Evolutionary conservation across 2,888 invertebrate species (phyloP), one percentile per base, ranked within the genome.

Genomic region (Scrobipalpa atriplicella): DNA sequence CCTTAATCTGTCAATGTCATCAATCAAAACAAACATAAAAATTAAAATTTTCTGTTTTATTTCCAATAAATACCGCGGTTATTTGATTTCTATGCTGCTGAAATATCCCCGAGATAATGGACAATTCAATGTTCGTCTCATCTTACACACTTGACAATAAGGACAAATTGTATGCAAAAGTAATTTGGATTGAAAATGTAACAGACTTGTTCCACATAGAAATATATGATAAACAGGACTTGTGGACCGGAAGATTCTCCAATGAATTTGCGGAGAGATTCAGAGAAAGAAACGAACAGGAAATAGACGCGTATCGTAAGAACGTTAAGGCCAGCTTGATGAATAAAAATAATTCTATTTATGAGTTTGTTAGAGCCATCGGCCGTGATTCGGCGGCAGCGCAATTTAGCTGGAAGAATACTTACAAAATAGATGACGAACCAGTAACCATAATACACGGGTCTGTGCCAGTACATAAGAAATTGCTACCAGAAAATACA

Each of bases 241-340:
- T 75, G 68, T 89, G 90, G 90, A 77, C 82, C 0, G 92, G 92
- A 0, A 72, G 68, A 38, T 89, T 79, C 72, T 77, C 85, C 1
- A 73, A 75, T 6, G 81, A 83, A 63, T 77, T 73, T 10, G 83
- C 85, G 0, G 72, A 78, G 66, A 69, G 75, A 62, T 82, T 78
- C 64, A 73, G 76, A 62, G 72, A 80, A 21, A 70, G 73, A 1
- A 72, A 79, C 13, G 76, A 79, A 11, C 86, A 87, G 70, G 74
- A 68, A 16, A 74, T 76, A 69, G 75, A 79, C 10, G 74, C 80
- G 11, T 92, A 90, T 72, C 71, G 67, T 29, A 68, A 64, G 5
- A 82, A 83, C 69, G 75, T 85, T 1, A 78, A 73, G 62, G 71
- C 70, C 41, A 78, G 75, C 2, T 69, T 90, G 0, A 70, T 70